A percentile compares a stretch with the other conserved stretches of the same genome.
Conservation (phyloP, 2,113 vertebrate species). For the Paramormyrops kingsleyae region DNA sequence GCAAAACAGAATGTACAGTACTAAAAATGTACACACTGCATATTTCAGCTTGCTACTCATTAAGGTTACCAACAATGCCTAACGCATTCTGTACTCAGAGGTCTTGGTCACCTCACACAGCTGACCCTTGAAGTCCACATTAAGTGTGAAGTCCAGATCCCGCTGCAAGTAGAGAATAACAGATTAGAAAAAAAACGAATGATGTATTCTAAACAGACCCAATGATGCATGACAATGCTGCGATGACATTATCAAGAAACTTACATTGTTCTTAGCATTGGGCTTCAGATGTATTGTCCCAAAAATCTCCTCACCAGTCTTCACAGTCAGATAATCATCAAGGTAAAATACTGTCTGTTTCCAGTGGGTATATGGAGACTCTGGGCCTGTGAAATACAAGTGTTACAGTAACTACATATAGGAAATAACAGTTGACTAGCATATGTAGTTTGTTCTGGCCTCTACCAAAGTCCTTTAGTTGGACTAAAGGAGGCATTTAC, state of each 20-base stretch:
- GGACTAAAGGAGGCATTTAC: too few species aligned
- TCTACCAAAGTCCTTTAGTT: not conserved
- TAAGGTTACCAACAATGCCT: slow-evolving; percentile 24
- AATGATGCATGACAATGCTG: not conserved
- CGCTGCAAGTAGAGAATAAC: slow-evolving; percentile 56
- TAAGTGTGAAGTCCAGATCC: slow-evolving; percentile 85
- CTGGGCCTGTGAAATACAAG: slow-evolving; percentile 62
- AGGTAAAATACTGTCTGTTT: slow-evolving; percentile 92
- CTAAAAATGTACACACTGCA: slow-evolving; percentile 25
- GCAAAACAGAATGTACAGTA: slow-evolving; percentile 19
- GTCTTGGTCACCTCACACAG: slow-evolving; percentile 85
- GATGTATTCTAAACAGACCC: not conserved
- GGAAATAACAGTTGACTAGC: not conserved
- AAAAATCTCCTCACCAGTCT: slow-evolving; percentile 85
- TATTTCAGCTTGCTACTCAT: slow-evolving; percentile 25
- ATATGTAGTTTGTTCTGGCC: not conserved
- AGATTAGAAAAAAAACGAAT: too few species aligned
- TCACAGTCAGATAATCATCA: slow-evolving; percentile 88
- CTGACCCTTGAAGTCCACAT: slow-evolving; percentile 89
- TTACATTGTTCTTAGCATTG: slow-evolving; percentile 88
- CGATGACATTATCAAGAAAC: slow-evolving; percentile 18
- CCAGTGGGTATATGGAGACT: slow-evolving; percentile 92
- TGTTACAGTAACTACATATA: not conserved
- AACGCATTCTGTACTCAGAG: slow-evolving; percentile 87
- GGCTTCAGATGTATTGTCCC: slow-evolving; percentile 89